Percentiles rank a stretch among this genome's conserved stretches.
Evolutionary conservation across 2,797 vertebrate species (phyloP).

Genomic region (Chaetophractus vellerosus): DNA sequence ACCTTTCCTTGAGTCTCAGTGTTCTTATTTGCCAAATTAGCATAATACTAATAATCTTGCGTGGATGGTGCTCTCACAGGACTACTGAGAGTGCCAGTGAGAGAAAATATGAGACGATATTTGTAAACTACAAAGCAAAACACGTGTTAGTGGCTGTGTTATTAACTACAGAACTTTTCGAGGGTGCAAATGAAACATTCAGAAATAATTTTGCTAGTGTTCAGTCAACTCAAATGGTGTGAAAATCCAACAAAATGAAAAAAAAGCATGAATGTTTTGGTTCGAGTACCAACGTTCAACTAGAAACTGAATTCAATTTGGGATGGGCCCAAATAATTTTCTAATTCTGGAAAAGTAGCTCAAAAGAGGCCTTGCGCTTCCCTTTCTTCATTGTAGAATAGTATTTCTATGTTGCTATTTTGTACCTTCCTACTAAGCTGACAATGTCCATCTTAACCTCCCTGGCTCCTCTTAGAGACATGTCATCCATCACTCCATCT

Average conservation of each 20-base stretch:
- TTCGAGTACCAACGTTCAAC: not conserved
- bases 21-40: not conserved
- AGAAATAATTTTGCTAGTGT: not conserved
- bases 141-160: not conserved
- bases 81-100: not conserved
- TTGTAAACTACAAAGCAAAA: not conserved
- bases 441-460: not conserved
- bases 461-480: not conserved
- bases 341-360: not conserved
- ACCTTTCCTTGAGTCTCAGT: not conserved
- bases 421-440: not conserved
- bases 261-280: not conserved
- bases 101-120: not conserved
- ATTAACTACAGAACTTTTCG: not conserved
- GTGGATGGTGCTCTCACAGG: not conserved
- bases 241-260: slow-evolving; percentile 8
- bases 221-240: not conserved
- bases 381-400: not conserved
- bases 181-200: not conserved
- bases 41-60: not conserved
- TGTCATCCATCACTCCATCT: not conserved
- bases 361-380: not conserved
- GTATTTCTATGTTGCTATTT: not conserved
- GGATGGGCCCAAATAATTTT: not conserved
- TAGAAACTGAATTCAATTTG: not conserved